These are phyloP conservation scores for Capreolus pygargus DNA, from an alignment of 2,113 vertebrate species.

Conservation along the genomic window DNA sequence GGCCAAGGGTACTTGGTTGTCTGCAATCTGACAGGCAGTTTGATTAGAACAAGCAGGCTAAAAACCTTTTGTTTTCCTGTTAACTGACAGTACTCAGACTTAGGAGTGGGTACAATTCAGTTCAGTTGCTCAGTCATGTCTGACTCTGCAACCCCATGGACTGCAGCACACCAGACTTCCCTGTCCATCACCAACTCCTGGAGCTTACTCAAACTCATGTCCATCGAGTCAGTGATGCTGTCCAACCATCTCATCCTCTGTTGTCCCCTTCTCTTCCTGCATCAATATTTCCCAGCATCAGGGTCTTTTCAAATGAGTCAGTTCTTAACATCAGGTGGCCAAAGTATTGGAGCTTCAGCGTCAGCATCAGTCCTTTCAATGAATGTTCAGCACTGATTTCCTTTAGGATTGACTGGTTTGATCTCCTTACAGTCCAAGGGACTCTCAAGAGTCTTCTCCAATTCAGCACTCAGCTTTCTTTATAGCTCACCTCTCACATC, in stretches of 20 bases:
- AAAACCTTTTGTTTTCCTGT: neutral
- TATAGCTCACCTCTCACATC: neutral
- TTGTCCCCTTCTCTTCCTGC: neutral
- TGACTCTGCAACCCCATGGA: neutral
- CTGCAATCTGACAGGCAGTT: neutral
- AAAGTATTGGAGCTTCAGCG: neutral
- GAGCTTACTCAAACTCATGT: neutral
- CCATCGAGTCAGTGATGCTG: neutral
- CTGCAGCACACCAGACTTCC: neutral
- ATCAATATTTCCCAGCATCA: neutral
- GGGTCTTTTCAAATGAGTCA: neutral
- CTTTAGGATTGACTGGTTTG: neutral
- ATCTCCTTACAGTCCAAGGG: neutral
- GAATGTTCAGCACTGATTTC: neutral
- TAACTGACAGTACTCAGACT: neutral
- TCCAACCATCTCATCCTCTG: neutral
- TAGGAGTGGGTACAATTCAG: neutral
- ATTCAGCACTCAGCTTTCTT: neutral
- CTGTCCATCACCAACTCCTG: neutral
- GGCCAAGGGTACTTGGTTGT: neutral
- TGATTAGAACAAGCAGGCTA: neutral
- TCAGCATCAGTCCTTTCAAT: neutral
- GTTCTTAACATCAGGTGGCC: neutral
- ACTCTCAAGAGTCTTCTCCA: neutral
- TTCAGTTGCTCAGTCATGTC: neutral